Evolutionary conservation across 1,140 invertebrate species (phyloP).

Genomic region (Nebria ingens): DNA sequence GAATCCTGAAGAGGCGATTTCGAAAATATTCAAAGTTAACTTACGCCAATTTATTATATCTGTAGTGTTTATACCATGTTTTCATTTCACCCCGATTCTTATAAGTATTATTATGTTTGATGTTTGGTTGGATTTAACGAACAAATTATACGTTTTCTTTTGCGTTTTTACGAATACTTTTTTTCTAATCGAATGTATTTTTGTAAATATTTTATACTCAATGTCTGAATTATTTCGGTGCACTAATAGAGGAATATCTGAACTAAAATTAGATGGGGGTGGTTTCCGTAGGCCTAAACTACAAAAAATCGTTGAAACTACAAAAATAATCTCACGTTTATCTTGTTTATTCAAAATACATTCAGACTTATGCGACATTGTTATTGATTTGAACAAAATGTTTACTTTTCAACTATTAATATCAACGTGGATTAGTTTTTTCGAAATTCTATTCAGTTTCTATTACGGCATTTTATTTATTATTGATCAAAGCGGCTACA

Average conservation of each 20-base stretch:
- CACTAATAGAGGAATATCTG: not conserved
- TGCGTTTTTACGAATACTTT: not conserved
- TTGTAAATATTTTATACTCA: not conserved
- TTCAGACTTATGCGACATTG: not conserved
- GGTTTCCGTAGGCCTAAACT: too few species aligned
- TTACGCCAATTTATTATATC: not conserved
- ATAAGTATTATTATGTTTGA: not conserved
- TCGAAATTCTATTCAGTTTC: not conserved
- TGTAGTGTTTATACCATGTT: not conserved
- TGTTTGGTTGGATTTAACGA: not conserved
- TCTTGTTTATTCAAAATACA: not conserved
- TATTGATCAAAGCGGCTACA: not conserved
- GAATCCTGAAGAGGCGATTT: not conserved
- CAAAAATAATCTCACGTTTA: not conserved
- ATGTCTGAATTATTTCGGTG: not conserved
- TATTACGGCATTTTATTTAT: not conserved
- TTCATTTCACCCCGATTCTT: not conserved
- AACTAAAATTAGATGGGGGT: too few species aligned
- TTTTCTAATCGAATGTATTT: not conserved
- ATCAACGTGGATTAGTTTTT: not conserved
- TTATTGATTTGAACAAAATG: not conserved
- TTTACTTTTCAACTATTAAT: not conserved
- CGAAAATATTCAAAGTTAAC: not conserved
- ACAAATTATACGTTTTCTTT: not conserved
- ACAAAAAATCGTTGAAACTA: too few species aligned